Evolutionary conservation across 2,888 invertebrate genomes (phyloP).

Genomic region (Drosophila barbarae): DNA sequence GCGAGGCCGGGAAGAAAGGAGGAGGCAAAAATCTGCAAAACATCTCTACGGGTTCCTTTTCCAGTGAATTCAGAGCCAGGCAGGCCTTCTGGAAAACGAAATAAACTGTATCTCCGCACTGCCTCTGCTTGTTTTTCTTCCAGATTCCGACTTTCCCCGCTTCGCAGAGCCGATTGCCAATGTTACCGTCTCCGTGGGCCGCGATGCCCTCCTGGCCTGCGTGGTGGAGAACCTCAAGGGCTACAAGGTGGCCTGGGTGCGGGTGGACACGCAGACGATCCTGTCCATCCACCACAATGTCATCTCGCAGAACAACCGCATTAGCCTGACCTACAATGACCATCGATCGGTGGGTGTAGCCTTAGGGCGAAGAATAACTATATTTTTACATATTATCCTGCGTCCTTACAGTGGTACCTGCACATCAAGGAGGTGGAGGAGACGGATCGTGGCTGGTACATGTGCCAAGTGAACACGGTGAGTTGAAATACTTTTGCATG

Average conservation of each 20-base stretch:
- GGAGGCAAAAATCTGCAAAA: constrained; percentile 5
- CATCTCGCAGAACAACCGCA: constrained; percentile 93
- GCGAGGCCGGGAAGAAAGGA: background rate
- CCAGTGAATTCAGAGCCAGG: background rate
- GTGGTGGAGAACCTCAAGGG: constrained; percentile 92
- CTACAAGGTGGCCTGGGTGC: constrained; percentile 96
- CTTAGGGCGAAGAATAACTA: background rate
- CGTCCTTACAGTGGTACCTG: constrained; percentile 85
- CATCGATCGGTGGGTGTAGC: constrained; percentile 84
- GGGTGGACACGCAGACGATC: constrained; percentile 95
- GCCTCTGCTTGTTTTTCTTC: constrained; percentile 6
- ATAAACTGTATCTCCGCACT: constrained; percentile 1
- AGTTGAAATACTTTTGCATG: background rate
- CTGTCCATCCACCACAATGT: constrained; percentile 95
- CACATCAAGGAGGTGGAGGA: constrained; percentile 94
- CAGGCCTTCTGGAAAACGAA: constrained; percentile 5
- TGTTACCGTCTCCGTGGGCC: constrained; percentile 92
- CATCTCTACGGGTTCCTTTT: background rate
- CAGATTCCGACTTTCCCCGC: constrained; percentile 83
- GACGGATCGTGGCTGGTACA: constrained; percentile 93
- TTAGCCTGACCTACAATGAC: constrained; percentile 92
- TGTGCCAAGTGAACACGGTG: constrained; percentile 93
- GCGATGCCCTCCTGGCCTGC: constrained; percentile 92
- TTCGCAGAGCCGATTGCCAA: constrained; percentile 94
- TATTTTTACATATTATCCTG: background rate